Evolutionary conservation across 2,113 vertebrate species (phyloP).

Genomic region (Protobothrops flavoviridis): DNA sequence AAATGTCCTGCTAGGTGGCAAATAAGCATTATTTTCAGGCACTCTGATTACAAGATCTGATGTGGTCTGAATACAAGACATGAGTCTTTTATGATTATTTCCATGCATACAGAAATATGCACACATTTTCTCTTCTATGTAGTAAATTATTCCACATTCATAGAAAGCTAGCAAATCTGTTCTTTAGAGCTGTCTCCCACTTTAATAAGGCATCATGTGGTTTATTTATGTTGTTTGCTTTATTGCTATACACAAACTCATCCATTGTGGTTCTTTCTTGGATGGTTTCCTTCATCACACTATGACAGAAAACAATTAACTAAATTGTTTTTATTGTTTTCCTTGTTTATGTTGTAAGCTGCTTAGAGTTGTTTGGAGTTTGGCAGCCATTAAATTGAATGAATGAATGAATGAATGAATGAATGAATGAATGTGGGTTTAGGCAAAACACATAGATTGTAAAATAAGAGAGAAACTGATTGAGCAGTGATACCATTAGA

Average conservation of each 20-base stretch:
- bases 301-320: not conserved
- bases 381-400: not conserved
- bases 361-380: not conserved
- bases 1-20: not conserved
- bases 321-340: not conserved
- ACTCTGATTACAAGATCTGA: not conserved
- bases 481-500: not conserved
- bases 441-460: not conserved
- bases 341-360: not conserved
- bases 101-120: not conserved
- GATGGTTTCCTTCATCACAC: not conserved
- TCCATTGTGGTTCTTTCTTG: not conserved
- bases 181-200: not conserved
- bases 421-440: not conserved
- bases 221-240: not conserved
- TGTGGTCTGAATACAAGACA: not conserved
- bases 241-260: not conserved
- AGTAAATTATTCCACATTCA: not conserved
- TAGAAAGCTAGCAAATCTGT: not conserved
- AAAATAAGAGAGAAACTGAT: not conserved
- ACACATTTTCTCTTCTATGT: not conserved
- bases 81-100: not conserved
- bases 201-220: not conserved
- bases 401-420: not conserved
- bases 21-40: not conserved